Base-by-base conservation (phyloP, 2,797 vertebrate genomes). In the Pitangus sulphuratus region DNA sequence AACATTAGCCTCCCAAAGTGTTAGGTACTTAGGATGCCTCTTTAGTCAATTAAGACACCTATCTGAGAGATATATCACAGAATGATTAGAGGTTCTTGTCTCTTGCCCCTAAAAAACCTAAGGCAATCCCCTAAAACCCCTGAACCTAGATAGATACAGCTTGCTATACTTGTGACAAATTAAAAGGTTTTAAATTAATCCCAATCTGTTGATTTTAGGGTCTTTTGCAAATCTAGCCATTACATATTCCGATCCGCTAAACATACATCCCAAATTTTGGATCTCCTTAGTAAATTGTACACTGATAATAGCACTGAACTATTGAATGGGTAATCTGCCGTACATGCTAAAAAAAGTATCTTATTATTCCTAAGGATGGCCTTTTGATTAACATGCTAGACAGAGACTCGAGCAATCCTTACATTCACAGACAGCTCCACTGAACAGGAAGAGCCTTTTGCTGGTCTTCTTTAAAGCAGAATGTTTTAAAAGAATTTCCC, bases 311-410 rank as follows among this genome's bases (percentile, higher is more conserved):
- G 31, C 50, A 77, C 18, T 39, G 75, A 87, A 45, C 11, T 61
- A 35, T 7, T 47, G 60, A 58, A 74, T 18, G 26, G 13, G 9
- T 15, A 65, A 84, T 69, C 40, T 71, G 13, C 13, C n/a, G 19
- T 12, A 68, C 14, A n/a, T 25, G 35, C 12, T 47, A 57, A 69
- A 74, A 74, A 84, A 39, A 25, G 12, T 30, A 62, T 31, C 19
- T 40, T 69, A 37, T 42, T 79, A 92, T 76, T 83, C 62, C 40
- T 77, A 48, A 74, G 40, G 13, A 70, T 61, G 9, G 8, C 66
- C 28, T 70, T 92, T 87, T 83, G 61, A 83, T 89, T 90, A 78
- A 62, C 33, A 50, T 88, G 12, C 57, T 84, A 83, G 82, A 85
- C 69, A 78, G 84, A 76, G 45, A 61, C 53, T 88, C 0, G 0